phyloP scores from a whole-genome alignment of 2,888 invertebrate species.

The Brachynemurus nebulosus region DNA sequence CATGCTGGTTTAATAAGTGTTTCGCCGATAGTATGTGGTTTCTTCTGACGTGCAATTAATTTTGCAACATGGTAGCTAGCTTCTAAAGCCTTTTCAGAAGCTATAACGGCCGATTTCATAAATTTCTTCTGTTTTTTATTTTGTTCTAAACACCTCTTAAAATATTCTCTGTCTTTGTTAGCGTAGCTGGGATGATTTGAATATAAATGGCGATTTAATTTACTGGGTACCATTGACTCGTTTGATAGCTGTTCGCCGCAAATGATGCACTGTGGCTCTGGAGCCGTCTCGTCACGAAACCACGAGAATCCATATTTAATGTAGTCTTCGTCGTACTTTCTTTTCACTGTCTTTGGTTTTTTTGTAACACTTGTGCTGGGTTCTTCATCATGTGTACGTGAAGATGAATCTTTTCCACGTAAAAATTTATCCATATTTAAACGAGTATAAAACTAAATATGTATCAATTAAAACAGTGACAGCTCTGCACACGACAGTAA shows the following conservation, averaged over 20 bases:
- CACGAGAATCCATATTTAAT: neutral
- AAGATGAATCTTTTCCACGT: neutral
- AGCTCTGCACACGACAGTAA: neutral
- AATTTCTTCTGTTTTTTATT: neutral
- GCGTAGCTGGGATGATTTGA: neutral
- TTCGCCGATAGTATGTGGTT: constrained; percentile 15
- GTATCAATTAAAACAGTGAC: neutral
- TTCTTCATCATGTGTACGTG: no score
- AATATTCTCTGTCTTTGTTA: neutral
- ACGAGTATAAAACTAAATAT: neutral
- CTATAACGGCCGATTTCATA: neutral
- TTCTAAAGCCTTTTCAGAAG: neutral
- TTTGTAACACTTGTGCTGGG: neutral
- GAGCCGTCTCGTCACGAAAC: neutral
- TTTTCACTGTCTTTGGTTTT: neutral
- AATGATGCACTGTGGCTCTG: neutral
- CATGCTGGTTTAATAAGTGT: constrained; percentile 12
- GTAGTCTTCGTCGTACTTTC: neutral
- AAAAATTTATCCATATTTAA: neutral
- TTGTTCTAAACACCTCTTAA: neutral
- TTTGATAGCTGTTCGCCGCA: neutral
- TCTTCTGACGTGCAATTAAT: constrained; percentile 16
- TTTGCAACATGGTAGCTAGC: neutral
- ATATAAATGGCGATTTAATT: neutral
- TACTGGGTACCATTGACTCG: neutral